phyloP scores from a whole-genome alignment of 2,113 vertebrate genomes.

The Aldabrachelys gigantea region DNA sequence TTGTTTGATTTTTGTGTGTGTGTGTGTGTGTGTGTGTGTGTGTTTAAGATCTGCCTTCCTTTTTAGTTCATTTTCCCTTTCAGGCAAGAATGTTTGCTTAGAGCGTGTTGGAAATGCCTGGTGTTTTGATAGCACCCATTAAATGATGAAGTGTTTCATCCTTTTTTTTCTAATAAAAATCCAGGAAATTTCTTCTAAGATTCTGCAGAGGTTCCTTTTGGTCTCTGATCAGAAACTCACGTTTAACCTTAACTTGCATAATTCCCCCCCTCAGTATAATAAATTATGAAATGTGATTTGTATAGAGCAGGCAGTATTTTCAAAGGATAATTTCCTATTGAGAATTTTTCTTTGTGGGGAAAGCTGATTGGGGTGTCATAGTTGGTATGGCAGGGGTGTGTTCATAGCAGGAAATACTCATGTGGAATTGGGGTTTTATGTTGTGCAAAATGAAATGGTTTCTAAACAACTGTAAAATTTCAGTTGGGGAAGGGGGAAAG shows the following conservation, averaged over 20 bases:
- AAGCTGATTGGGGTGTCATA: fast-evolving
- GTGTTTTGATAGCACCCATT: not conserved
- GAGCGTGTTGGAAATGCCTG: not conserved
- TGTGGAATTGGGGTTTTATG: not conserved
- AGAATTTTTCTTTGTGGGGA: not conserved
- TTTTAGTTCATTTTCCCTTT: not conserved
- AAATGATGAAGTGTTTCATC: not conserved
- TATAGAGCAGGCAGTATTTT: not conserved
- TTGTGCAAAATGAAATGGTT: not conserved
- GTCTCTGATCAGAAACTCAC: not conserved
- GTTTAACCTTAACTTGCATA: not conserved
- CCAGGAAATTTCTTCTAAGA: not conserved
- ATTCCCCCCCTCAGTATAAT: not conserved
- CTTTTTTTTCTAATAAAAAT: not conserved
- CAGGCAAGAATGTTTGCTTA: not conserved
- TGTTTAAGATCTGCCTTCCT: not conserved
- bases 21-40: not conserved
- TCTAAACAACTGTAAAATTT: not conserved
- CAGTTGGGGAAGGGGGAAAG: not conserved
- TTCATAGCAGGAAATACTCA: not conserved
- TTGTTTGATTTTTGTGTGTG: not conserved
- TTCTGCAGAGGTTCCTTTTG: not conserved
- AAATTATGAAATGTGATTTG: not conserved
- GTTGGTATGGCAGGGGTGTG: not conserved
- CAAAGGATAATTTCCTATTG: not conserved